These are phyloP conservation scores for Dasypus novemcinctus DNA, from an alignment of 2,113 vertebrate genomes.

Conservation along the genomic window DNA sequence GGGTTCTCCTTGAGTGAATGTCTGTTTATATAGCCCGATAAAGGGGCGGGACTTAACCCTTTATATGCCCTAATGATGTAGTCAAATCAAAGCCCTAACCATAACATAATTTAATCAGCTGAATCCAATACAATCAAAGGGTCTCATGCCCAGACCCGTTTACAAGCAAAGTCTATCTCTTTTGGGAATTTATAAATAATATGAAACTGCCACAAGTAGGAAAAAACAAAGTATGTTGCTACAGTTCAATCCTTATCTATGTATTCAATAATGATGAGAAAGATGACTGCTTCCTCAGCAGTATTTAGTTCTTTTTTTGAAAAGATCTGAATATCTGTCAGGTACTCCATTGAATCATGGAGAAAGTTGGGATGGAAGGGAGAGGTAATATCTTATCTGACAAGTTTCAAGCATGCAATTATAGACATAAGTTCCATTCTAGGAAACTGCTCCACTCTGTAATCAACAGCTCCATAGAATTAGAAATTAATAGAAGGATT, in stretches of 20 bases:
- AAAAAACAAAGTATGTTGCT: background rate
- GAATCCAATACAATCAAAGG: no score
- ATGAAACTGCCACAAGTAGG: background rate
- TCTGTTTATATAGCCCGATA: no score
- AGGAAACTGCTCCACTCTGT: background rate
- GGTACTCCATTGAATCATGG: background rate
- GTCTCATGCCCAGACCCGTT: no score
- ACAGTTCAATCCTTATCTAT: background rate
- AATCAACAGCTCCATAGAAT: background rate
- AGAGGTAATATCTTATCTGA: conserved; percentile 5
- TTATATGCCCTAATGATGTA: no score
- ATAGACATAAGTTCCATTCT: background rate
- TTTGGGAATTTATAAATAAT: no score
- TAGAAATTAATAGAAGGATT: background rate
- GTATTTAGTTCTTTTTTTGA: background rate
- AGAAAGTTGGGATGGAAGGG: background rate
- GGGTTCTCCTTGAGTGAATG: no score
- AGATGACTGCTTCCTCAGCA: background rate
- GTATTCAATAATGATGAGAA: background rate
- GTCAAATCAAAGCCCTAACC: no score
- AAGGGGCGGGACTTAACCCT: no score
- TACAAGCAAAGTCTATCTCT: no score
- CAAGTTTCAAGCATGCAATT: background rate
- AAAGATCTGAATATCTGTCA: background rate
- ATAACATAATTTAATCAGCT: no score